Conservation (phyloP, 2,113 vertebrate genomes). For the Ibidorhyncha struthersii region DNA sequence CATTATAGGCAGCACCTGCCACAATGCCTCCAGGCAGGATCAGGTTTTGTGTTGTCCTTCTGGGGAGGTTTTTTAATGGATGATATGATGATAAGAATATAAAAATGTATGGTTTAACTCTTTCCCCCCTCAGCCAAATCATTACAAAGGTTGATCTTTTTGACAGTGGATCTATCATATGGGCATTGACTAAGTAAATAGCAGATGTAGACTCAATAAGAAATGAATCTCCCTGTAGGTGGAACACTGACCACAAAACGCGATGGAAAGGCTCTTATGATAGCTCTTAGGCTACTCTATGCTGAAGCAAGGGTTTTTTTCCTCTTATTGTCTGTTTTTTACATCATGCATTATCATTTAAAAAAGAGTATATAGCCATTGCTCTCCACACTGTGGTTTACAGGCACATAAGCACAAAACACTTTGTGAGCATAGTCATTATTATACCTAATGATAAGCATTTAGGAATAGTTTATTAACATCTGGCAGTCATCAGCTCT, state of each 20-base stretch:
- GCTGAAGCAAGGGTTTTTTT: not conserved
- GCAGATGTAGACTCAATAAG: not conserved
- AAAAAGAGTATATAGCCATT: not conserved
- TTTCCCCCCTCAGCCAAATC: not conserved
- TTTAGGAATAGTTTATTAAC: slow-evolving; percentile 28
- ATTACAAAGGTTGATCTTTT: not conserved
- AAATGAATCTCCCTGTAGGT: not conserved
- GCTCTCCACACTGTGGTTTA: not conserved
- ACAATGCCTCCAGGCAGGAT: not conserved
- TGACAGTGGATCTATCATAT: not conserved
- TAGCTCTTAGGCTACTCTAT: not conserved
- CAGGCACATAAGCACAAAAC: not conserved
- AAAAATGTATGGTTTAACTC: not conserved
- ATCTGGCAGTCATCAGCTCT: slow-evolving; percentile 24
- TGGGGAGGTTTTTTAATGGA: not conserved
- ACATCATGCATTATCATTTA: not conserved
- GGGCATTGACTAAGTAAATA: not conserved
- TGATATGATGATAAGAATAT: not conserved
- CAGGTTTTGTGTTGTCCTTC: not conserved
- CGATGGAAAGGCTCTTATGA: not conserved
- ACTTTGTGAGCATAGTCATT: not conserved
- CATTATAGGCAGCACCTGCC: not conserved
- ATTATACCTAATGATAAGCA: slow-evolving; percentile 12
- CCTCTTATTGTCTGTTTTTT: not conserved
- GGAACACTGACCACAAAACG: not conserved